These are phyloP conservation scores for Mycogona germanica DNA, from an alignment of 2,888 invertebrate genomes.

Conservation along the genomic window DNA sequence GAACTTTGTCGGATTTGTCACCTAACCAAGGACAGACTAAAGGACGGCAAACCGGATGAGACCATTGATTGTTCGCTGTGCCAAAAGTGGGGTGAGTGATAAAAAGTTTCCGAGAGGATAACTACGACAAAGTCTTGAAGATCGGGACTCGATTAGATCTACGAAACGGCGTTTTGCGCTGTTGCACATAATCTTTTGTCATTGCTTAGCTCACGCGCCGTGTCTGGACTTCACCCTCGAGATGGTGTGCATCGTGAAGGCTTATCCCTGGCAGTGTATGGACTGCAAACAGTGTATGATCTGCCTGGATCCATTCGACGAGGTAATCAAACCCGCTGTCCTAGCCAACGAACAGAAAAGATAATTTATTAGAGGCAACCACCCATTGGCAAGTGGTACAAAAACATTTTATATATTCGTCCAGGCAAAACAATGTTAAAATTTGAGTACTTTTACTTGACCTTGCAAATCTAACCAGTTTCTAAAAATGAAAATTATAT, in stretches of 20 bases:
- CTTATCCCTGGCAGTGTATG: constrained; percentile 86
- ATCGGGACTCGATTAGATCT: too few relatives aligned
- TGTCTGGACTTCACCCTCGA: constrained; percentile 74
- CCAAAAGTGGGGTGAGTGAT: constrained; percentile 44
- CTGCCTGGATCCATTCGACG: constrained; percentile 67
- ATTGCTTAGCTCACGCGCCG: constrained; percentile 58
- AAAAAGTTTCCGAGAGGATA: too few relatives aligned
- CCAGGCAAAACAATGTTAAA: too few relatives aligned
- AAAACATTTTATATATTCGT: not conserved
- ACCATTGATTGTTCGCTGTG: constrained; percentile 49
- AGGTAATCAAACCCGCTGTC: constrained; percentile 39
- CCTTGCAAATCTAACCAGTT: too few relatives aligned
- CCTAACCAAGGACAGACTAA: constrained; percentile 36
- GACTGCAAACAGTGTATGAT: constrained; percentile 83
- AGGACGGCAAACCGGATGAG: constrained; percentile 40
- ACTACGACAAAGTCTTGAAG: too few relatives aligned
- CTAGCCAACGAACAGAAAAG: not conserved
- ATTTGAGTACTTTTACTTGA: too few relatives aligned
- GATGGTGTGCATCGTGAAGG: constrained; percentile 68
- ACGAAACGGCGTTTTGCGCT: too few relatives aligned
- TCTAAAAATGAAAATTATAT: too few relatives aligned
- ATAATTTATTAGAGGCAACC: not conserved
- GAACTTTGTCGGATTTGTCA: constrained; percentile 40
- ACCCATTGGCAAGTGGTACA: not conserved
- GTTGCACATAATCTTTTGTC: not conserved